Base-by-base conservation (phyloP, 2,888 invertebrate species). In the Abrostola tripartita region DNA sequence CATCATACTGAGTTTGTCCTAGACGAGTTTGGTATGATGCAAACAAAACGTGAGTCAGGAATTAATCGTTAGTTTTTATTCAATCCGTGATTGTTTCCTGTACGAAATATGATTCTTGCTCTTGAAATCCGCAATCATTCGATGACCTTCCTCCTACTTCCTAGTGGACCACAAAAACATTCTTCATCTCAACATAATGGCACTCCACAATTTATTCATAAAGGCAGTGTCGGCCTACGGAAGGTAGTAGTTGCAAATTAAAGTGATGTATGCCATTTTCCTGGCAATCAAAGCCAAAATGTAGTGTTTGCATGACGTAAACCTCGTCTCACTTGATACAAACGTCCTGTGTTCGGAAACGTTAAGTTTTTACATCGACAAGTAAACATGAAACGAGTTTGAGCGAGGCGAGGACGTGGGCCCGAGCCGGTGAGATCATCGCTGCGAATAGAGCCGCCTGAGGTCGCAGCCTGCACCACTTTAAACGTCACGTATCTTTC, bases 371-470 rank as follows among this genome's bases (percentile, higher is more conserved):
- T 88, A 88, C 87, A 88, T 88, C 85, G 85, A 78, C 89, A 88
- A 92, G 92, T 93, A 92, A 93, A 94, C 92, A 94, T 88, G 87
- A 93, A 94, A 94, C 94, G 88, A 90, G 94, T 94, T 93, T 93
- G 86, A 87, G 81, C 83, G 83, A 81, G 71, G 87, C 92, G 92
- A 93, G 93, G 93, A 93, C 93, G 93, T 92, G 90, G 90, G 91
- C 87, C 84, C 86, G 81, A 79, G 81, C 66, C 86, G 91, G 86
- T 94, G 94, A 94, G 92, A 94, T 94, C 94, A 94, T 85, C 94
- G 91, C 90, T 84, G 85, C 85, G 87, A 92, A 92, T 94, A 93
- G 78, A 77, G 71, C 81, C 80, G 85, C 80, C 86, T 89, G 92
- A 93, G 94, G 93, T 90, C 92, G 90, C 84, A 87, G 89, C 87